phyloP scores from a whole-genome alignment of 23 tunicate species.

The Botrylloides violaceus region DNA sequence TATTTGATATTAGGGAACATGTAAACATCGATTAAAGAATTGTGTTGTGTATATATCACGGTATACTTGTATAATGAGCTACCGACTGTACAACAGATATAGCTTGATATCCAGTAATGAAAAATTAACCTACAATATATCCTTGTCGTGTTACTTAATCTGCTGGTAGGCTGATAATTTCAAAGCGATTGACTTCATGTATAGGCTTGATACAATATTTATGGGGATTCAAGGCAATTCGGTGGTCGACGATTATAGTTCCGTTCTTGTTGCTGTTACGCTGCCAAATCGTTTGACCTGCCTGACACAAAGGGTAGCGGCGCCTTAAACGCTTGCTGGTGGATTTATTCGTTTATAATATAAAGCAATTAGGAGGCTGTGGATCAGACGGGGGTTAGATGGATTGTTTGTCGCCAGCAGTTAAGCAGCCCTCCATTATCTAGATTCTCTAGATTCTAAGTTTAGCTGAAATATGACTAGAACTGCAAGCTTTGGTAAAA shows the following conservation, averaged over 20 bases:
- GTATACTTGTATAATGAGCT: background rate
- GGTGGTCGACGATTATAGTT: background rate
- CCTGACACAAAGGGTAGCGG: background rate
- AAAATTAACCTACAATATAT: background rate
- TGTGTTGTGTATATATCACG: background rate
- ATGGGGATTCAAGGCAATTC: background rate
- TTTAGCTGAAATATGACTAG: too few relatives aligned
- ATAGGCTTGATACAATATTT: background rate
- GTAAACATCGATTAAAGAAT: background rate
- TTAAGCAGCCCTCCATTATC: too few relatives aligned
- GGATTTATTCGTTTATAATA: background rate
- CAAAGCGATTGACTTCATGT: background rate
- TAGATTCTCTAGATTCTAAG: too few relatives aligned
- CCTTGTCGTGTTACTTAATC: background rate
- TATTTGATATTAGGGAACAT: too few relatives aligned
- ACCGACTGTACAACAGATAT: background rate
- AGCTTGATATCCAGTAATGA: background rate
- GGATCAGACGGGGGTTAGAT: background rate
- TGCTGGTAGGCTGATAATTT: background rate
- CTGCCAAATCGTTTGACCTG: background rate
- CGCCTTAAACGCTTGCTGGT: background rate
- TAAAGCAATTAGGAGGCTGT: background rate
- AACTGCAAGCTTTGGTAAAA: too few relatives aligned
- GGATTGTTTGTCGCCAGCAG: background rate
- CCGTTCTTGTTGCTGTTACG: background rate